These are phyloP conservation scores for Lycocorax pyrrhopterus DNA, from an alignment of 2,113 vertebrate species.

Conservation along the genomic window DNA sequence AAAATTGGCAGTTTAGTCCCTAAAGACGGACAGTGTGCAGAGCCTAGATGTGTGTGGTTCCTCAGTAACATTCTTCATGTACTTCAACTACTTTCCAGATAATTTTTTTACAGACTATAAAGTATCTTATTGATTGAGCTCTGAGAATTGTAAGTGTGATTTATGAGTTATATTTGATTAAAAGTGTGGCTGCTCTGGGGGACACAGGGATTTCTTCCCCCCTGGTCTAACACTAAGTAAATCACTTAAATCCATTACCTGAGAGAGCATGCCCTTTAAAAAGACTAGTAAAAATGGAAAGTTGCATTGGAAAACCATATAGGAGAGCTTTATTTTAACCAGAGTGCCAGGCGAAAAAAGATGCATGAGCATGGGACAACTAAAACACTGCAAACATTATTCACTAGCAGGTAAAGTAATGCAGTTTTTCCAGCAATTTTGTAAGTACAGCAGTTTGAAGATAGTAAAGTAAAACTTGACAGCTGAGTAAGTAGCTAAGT, in stretches of 20 bases:
- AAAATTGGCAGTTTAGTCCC: slow-evolving; percentile 59
- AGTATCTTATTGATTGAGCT: slow-evolving; percentile 68
- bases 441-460: background rate
- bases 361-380: background rate
- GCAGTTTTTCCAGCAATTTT: background rate
- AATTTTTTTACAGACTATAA: slow-evolving; percentile 62
- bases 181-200: slow-evolving; percentile 40
- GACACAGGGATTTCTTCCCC: slow-evolving; percentile 48
- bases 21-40: background rate
- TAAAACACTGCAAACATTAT: background rate
- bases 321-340: background rate
- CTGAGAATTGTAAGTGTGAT: slow-evolving; percentile 67
- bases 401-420: background rate
- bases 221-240: slow-evolving; percentile 11
- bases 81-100: slow-evolving; percentile 40
- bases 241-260: slow-evolving; percentile 43
- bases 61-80: slow-evolving; percentile 5
- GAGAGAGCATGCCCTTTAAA: background rate
- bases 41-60: background rate
- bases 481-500: background rate
- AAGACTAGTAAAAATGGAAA: slow-evolving; percentile 20
- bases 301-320: background rate
- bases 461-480: background rate
- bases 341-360: background rate
- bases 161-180: slow-evolving; percentile 68